Conservation (phyloP, 2,888 invertebrate species). For the Plagodis dolabraria region DNA sequence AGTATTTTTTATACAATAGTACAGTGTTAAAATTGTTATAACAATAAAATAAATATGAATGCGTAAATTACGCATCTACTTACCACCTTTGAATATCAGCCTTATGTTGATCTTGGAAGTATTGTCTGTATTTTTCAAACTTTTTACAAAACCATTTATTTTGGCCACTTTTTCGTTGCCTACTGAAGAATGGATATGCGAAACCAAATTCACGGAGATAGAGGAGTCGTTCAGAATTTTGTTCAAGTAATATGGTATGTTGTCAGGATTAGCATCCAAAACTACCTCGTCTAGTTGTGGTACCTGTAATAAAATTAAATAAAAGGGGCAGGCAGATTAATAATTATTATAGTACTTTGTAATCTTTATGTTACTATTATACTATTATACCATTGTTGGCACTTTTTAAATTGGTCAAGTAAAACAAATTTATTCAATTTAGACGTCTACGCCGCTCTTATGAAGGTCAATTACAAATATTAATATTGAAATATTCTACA, state of each 20-base stretch:
- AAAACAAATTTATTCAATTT: too few relatives aligned
- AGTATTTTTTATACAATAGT: too few relatives aligned
- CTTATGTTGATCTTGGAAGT: constrained; percentile 80
- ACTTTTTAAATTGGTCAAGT: too few relatives aligned
- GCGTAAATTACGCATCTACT: constrained; percentile 44
- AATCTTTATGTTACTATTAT: too few relatives aligned
- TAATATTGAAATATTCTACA: too few relatives aligned
- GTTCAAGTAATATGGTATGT: constrained; percentile 88
- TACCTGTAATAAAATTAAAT: constrained; percentile 56
- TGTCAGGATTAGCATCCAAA: constrained; percentile 86
- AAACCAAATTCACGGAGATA: constrained; percentile 78
- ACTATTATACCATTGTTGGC: too few relatives aligned
- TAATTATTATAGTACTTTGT: too few relatives aligned
- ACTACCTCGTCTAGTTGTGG: constrained; percentile 84
- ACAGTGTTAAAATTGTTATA: too few relatives aligned
- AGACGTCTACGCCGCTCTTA: too few relatives aligned
- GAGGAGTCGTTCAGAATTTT: constrained; percentile 84
- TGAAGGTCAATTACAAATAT: too few relatives aligned
- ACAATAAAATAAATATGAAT: too few relatives aligned
- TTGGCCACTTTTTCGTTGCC: constrained; percentile 65
- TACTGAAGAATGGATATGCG: constrained; percentile 88
- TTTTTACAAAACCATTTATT: constrained; percentile 66
- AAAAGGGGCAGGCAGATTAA: too few relatives aligned
- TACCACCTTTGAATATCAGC: constrained; percentile 92
- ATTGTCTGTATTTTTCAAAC: constrained; percentile 40